These are phyloP conservation scores for Odontothrips loti DNA, from an alignment of 2,888 invertebrate genomes.

Conservation along the genomic window DNA sequence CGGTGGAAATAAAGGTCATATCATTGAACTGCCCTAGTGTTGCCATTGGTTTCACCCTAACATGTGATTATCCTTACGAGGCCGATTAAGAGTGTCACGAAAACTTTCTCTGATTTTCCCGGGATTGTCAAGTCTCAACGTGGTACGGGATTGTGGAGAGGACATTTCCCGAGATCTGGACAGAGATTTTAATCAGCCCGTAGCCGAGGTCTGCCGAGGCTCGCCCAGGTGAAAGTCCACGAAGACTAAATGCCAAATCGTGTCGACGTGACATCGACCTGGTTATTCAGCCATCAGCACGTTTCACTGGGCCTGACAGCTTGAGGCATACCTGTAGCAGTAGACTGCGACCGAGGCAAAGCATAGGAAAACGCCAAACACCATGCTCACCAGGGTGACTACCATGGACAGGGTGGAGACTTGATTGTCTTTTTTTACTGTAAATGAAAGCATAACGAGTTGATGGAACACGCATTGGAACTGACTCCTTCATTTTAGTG, in stretches of 20 bases:
- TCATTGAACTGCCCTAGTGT: no score
- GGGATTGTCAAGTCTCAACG: not conserved
- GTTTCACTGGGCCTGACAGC: no score
- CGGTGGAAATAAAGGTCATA: no score
- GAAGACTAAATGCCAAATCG: no score
- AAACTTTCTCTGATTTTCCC: not conserved
- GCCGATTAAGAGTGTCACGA: not conserved
- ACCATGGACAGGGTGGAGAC: constrained; percentile 74
- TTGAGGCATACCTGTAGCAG: constrained; percentile 73
- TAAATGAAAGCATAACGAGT: no score
- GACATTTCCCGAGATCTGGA: not conserved
- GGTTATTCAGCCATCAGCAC: no score
- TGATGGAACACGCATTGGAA: no score
- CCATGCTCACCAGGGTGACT: constrained; percentile 86
- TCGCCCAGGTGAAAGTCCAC: not conserved
- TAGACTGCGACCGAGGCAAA: constrained; percentile 86
- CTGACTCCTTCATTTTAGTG: no score
- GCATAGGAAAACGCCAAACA: constrained; percentile 91
- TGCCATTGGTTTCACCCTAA: not conserved
- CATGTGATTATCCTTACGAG: not conserved
- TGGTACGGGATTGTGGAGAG: not conserved
- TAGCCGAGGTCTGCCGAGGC: not conserved
- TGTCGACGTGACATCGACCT: no score
- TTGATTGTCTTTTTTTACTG: not conserved
- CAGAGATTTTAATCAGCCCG: not conserved